Base-by-base conservation (phyloP, 2,888 invertebrate genomes). In the Mythimna loreyi region DNA sequence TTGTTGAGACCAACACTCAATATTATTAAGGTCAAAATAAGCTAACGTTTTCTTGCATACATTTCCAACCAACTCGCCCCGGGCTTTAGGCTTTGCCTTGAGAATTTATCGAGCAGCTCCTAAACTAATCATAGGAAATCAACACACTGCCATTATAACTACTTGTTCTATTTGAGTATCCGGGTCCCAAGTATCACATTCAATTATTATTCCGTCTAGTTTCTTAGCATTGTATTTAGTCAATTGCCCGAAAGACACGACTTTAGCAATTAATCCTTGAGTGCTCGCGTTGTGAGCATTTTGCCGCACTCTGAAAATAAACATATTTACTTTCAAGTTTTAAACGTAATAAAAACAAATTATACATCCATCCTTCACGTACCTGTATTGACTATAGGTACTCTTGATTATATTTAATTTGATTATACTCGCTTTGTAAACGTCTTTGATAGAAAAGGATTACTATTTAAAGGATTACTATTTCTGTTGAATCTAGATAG, bases 401-500 rank as follows among this genome's bases (percentile, higher is more conserved):
- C n/a, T n/a, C n/a, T n/a, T n/a, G n/a, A n/a, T n/a, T n/a, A n/a
- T n/a, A n/a, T n/a, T 16, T 16, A 40, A 5, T 40, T 40, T 40
- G 40, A 16, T 0, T 40, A 16, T 5, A 40, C 16, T 40, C 40
- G 16, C 36, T 40, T 40, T 3, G 36, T 4, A 40, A 40, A 40
- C 36, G 36, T 4, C 13, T 13, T 13, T 9, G 13, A 40, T 40
- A 40, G 4, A 13, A 40, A 40, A 40, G 3, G 36, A 13, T 40
- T 3, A 40, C 36, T 33, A 33, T 4, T 7, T 8, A 33, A 33
- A n/a, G n/a, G n/a, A n/a, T n/a, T n/a, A n/a, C n/a, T n/a, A n/a
- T n/a, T n/a, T 89, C 94, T 72, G 92, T 95, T 43, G 95, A 95
- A 81, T 89, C 95, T 67, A 89, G 94, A 83, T 94, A 91, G 23